Conservation (phyloP, 2,113 vertebrate genomes). For the Alethe diademata region DNA sequence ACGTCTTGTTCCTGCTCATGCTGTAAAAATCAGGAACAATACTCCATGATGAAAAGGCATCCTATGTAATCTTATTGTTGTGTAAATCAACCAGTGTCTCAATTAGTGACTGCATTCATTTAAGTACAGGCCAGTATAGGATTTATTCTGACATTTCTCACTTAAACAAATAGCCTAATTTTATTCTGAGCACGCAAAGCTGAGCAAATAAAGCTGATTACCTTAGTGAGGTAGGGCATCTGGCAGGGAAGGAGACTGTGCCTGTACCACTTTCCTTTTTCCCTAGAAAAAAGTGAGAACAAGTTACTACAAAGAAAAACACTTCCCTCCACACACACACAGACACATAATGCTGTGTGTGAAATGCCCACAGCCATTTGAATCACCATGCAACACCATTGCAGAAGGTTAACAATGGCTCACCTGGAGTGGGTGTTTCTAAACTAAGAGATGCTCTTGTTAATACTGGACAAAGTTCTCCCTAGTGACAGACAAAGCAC, state of each 20-base stretch:
- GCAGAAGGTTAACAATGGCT: neutral
- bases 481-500: neutral
- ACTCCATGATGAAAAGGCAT: neutral
- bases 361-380: neutral
- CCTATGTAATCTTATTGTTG: neutral
- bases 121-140: neutral
- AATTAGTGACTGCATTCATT: neutral
- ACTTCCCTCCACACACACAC: accelerated
- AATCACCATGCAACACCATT: neutral
- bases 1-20: neutral
- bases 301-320: neutral
- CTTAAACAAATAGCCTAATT: neutral
- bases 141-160: constrained; percentile 1
- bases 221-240: neutral
- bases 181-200: neutral
- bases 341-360: neutral
- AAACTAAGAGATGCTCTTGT: neutral
- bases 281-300: neutral
- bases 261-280: neutral
- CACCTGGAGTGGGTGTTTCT: neutral
- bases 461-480: neutral
- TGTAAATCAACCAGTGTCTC: neutral
- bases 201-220: neutral
- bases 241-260: neutral
- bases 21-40: neutral